Evolutionary conservation across 2,888 invertebrate genomes (phyloP).

Genomic region (Tuta absoluta): DNA sequence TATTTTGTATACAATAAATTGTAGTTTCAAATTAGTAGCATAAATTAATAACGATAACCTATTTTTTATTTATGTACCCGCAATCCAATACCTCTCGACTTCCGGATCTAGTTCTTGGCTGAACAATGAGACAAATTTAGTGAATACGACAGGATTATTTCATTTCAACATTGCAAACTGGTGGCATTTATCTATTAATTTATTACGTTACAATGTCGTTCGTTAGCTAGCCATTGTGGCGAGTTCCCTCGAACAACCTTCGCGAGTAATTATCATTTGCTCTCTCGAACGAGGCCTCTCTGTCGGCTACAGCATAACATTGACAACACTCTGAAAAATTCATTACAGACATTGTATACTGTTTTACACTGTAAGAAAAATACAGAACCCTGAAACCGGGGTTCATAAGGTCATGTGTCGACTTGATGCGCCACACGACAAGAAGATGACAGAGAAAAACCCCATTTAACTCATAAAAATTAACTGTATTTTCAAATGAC

Average conservation of each 20-base stretch:
- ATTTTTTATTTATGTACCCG: background rate
- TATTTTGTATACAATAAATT: background rate
- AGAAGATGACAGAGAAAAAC: no score
- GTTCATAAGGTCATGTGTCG: no score
- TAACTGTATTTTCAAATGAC: no score
- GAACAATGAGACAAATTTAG: background rate
- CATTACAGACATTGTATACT: no score
- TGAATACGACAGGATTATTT: background rate
- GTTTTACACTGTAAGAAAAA: no score
- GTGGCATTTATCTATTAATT: no score
- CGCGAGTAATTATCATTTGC: conserved; percentile 55
- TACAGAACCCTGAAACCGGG: no score
- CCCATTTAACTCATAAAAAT: no score
- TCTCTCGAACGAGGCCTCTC: conserved; percentile 32
- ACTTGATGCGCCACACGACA: no score
- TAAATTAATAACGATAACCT: background rate
- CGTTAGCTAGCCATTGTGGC: conserved; percentile 57
- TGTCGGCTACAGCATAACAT: conserved; percentile 29
- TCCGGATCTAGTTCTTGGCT: background rate
- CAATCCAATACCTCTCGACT: background rate
- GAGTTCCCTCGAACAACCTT: conserved; percentile 64
- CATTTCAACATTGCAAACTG: conserved; percentile 32
- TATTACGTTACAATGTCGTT: conserved; percentile 46
- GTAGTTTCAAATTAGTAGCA: background rate
- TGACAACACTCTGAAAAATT: no score